These are phyloP conservation scores for Agapornis roseicollis DNA, from an alignment of 2,113 vertebrate species.

Conservation along the genomic window DNA sequence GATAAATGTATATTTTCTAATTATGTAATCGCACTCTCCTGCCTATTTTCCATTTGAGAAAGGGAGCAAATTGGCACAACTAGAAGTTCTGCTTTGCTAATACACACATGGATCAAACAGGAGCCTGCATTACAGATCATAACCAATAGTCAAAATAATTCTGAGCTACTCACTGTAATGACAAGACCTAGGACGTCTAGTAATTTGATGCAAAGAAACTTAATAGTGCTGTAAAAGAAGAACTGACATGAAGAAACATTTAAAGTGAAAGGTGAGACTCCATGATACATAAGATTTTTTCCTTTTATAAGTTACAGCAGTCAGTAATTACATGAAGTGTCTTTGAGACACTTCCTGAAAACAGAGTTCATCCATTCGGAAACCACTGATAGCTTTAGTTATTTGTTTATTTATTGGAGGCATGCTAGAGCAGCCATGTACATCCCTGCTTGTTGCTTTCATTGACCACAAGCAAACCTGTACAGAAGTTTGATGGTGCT, in stretches of 20 bases:
- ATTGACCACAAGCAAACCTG: background rate
- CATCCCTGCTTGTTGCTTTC: background rate
- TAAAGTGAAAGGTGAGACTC: background rate
- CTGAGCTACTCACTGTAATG: background rate
- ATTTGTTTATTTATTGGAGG: background rate
- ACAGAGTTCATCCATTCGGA: background rate
- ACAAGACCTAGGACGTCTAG: background rate
- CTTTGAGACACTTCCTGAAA: background rate
- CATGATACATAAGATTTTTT: background rate
- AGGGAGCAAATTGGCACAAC: slow-evolving; percentile 8
- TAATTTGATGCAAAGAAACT: background rate
- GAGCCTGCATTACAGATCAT: background rate
- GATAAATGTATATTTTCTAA: slow-evolving; percentile 24
- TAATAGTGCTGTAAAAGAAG: background rate
- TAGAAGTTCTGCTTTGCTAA: background rate
- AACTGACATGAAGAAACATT: background rate
- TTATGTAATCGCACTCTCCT: slow-evolving; percentile 15
- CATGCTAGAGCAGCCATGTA: background rate
- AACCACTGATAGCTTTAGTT: background rate
- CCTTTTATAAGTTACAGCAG: background rate
- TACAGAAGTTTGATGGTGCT: background rate
- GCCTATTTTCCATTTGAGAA: slow-evolving; percentile 38
- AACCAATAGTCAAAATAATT: background rate
- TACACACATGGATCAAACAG: background rate
- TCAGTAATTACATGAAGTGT: background rate